Percentiles rank a stretch among this genome's conserved stretches.
phyloP scores from a whole-genome alignment of 1,140 invertebrate species.

The Leptinotarsa defecta region DNA sequence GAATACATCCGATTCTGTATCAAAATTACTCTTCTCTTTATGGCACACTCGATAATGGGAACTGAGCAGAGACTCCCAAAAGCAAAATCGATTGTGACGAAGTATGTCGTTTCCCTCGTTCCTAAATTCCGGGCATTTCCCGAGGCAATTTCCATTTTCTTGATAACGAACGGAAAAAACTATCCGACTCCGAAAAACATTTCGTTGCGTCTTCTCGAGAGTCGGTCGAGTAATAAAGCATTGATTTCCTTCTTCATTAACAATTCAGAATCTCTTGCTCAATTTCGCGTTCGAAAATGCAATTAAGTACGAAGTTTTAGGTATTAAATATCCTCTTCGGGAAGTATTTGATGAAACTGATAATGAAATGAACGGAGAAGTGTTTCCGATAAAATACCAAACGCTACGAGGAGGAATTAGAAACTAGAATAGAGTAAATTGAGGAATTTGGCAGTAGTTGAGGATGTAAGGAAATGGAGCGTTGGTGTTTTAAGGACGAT shows the following conservation, averaged over 20 bases:
- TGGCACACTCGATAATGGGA: conserved; percentile 1
- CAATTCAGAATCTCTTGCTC: conserved; percentile 2
- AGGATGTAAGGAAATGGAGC: no score
- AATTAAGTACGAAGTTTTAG: neutral
- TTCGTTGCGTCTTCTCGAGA: neutral
- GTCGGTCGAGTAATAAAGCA: neutral
- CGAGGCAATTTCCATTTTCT: conserved; percentile 5
- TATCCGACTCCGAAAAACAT: neutral
- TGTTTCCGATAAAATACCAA: neutral
- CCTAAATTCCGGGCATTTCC: neutral
- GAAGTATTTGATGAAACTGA: conserved; percentile 6
- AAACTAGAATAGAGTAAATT: neutral
- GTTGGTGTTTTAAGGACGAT: no score
- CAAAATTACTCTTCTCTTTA: conserved; percentile 1
- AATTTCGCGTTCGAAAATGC: neutral
- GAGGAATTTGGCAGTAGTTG: neutral
- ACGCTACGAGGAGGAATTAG: neutral
- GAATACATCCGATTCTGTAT: neutral
- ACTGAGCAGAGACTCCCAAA: neutral
- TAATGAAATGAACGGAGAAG: neutral
- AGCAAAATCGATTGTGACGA: neutral
- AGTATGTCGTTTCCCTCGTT: conserved; percentile 3
- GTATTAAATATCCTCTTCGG: neutral
- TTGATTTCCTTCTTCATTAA: conserved; percentile 4
- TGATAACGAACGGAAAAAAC: conserved; percentile 3